Evolutionary conservation across 2,797 vertebrate genomes (phyloP).

Genomic region (Coracias cyanogaster): DNA sequence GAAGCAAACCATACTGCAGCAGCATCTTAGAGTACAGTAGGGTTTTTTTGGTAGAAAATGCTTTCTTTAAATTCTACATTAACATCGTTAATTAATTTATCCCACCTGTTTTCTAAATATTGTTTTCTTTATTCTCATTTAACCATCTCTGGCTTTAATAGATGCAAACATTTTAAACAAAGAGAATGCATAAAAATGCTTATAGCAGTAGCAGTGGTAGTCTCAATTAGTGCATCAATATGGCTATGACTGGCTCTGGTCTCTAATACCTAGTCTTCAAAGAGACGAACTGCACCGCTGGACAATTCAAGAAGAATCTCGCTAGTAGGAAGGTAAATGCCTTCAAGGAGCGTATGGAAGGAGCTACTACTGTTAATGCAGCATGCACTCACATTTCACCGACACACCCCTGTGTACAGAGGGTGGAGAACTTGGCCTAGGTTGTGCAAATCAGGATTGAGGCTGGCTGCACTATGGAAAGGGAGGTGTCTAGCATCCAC

Average conservation of each 20-base stretch:
- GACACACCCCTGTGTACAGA: too few relatives aligned
- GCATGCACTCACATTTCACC: fast-evolving
- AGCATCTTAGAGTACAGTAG: constrained; percentile 13
- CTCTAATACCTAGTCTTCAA: neutral
- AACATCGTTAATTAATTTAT: constrained; percentile 46
- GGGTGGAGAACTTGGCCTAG: neutral
- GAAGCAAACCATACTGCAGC: constrained; percentile 46
- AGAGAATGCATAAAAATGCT: neutral
- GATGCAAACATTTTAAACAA: neutral
- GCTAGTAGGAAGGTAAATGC: neutral
- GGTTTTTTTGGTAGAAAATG: neutral
- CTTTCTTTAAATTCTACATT: constrained; percentile 30
- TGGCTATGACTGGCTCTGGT: neutral
- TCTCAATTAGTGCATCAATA: neutral
- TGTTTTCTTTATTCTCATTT: constrained; percentile 22
- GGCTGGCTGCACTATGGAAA: neutral
- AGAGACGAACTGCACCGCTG: neutral
- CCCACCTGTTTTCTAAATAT: constrained; percentile 21
- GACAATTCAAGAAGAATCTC: neutral
- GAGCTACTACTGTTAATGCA: neutral
- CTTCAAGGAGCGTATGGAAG: neutral
- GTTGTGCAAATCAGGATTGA: neutral
- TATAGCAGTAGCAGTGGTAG: neutral
- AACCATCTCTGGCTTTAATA: neutral
- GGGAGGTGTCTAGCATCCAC: neutral